Conservation (phyloP, 2,113 vertebrate species). For the Nycticorax nycticorax region DNA sequence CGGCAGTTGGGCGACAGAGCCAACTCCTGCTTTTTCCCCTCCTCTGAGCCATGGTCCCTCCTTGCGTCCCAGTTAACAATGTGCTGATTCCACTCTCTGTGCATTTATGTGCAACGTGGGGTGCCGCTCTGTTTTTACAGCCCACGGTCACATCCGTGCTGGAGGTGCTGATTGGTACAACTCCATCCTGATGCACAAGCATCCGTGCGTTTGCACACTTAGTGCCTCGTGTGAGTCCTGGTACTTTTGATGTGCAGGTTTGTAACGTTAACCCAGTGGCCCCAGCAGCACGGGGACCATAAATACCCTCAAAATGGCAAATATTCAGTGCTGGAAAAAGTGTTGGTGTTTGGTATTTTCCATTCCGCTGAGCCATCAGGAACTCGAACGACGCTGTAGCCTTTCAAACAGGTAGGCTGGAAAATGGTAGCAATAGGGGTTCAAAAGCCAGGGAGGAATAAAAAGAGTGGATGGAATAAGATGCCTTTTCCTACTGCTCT, state of each 20-base stretch:
- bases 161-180: rapidly evolving
- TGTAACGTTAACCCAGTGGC: rapidly evolving
- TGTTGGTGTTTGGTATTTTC: neutral
- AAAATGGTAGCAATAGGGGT: no score
- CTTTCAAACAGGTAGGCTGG: neutral
- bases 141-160: rapidly evolving
- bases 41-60: neutral
- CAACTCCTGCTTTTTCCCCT: neutral
- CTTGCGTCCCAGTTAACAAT: neutral
- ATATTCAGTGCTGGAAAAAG: neutral
- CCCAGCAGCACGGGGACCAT: neutral
- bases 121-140: neutral
- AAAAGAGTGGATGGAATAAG: neutral
- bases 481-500: neutral
- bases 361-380: neutral
- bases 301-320: neutral
- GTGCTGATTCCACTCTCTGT: neutral
- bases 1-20: neutral
- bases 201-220: neutral
- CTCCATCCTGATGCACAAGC: neutral
- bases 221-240: neutral
- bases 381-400: rapidly evolving
- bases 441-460: neutral
- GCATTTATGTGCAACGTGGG: neutral
- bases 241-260: neutral